Evolutionary conservation across 1,140 invertebrate species (phyloP).

Genomic region (Cepaea nemoralis): DNA sequence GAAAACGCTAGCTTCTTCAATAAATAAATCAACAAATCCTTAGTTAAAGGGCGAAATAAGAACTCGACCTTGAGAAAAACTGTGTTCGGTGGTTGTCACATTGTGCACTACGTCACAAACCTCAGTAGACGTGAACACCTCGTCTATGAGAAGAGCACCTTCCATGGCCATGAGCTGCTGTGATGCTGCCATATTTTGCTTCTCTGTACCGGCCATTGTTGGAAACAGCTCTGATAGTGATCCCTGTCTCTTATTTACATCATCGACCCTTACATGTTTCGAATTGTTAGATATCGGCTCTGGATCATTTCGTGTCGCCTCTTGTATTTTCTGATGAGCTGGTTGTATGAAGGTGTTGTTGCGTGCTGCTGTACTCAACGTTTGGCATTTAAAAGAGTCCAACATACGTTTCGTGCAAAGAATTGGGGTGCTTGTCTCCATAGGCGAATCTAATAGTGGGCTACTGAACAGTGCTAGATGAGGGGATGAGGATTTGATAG

Average conservation of each 20-base stretch:
- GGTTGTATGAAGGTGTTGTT: neutral
- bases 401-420: neutral
- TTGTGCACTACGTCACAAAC: neutral
- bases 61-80: neutral
- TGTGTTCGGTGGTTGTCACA: neutral
- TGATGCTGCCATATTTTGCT: neutral
- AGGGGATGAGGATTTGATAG: neutral
- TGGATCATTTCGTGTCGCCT: neutral
- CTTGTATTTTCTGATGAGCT: neutral
- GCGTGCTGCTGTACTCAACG: neutral
- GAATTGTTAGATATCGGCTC: neutral
- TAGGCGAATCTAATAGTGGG: neutral
- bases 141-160: neutral
- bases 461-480: neutral
- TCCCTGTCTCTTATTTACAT: neutral
- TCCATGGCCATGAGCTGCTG: neutral
- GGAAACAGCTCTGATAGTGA: neutral
- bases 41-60: conserved; percentile 3
- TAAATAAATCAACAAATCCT: neutral
- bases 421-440: neutral
- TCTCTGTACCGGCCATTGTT: neutral
- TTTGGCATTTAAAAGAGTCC: neutral
- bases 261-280: neutral
- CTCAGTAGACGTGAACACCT: neutral
- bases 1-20: too few species aligned